Evolutionary conservation across 2,113 vertebrate genomes (phyloP).

Genomic region (Leptosomus discolor): DNA sequence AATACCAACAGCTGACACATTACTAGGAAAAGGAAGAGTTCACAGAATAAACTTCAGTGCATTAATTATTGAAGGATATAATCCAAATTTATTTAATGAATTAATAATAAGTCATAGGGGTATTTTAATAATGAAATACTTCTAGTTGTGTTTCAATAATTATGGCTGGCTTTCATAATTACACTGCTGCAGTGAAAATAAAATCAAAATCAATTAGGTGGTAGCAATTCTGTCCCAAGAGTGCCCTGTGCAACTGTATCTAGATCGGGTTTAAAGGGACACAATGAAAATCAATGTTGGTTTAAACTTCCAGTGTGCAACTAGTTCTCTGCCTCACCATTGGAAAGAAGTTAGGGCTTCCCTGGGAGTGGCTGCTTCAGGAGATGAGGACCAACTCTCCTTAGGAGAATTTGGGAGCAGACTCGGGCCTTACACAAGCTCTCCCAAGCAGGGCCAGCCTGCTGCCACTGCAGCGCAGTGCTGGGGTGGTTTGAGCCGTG

Average conservation of each 20-base stretch:
- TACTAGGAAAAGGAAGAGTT: slow-evolving; percentile 52
- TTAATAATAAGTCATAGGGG: slow-evolving; percentile 85
- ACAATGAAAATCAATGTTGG: neutral
- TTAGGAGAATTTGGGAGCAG: neutral
- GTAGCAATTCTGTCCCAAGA: neutral
- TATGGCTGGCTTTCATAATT: slow-evolving; percentile 85
- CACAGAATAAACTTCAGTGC: slow-evolving; percentile 53
- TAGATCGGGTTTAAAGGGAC: neutral
- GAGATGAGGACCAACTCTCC: neutral
- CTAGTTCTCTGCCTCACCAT: rapidly evolving
- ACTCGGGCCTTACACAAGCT: rapidly evolving
- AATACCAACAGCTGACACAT: neutral
- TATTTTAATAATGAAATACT: slow-evolving; percentile 91
- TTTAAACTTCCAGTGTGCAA: neutral
- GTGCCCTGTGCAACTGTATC: neutral
- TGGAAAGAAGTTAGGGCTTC: neutral
- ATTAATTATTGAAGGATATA: slow-evolving; percentile 86
- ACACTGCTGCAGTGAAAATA: slow-evolving; percentile 70
- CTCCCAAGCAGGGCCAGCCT: neutral
- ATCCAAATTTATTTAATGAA: slow-evolving; percentile 89
- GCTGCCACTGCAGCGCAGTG: rapidly evolving
- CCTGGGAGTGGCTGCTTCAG: neutral
- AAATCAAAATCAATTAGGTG: slow-evolving; percentile 69
- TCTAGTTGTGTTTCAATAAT: slow-evolving; percentile 87
- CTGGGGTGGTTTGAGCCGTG: neutral